A percentile compares a stretch with the other conserved stretches of the same genome.
These are phyloP conservation scores for Strongylocentrotus purpuratus DNA, from an alignment of 35 echinoderm and acorn worm species.

Conservation along the genomic window DNA sequence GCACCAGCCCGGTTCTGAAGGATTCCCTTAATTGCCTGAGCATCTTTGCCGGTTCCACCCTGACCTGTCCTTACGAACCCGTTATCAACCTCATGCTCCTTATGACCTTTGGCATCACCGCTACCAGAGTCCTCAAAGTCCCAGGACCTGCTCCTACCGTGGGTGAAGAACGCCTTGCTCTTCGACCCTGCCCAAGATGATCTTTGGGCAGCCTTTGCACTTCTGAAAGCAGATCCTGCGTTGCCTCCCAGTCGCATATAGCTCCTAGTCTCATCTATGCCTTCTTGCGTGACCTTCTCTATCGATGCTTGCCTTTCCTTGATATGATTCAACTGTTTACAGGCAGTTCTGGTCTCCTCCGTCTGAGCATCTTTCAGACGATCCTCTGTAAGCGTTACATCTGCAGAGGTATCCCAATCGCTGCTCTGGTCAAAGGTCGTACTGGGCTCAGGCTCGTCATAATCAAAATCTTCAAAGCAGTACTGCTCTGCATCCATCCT, in stretches of 20 bases:
- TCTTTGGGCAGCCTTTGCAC: conserved; percentile 26
- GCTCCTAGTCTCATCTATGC: background rate
- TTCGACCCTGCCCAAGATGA: conserved; percentile 31
- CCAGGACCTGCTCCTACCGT: conserved; percentile 22
- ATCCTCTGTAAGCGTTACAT: conserved; percentile 32
- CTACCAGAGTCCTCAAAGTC: background rate
- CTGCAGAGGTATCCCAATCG: conserved; percentile 19
- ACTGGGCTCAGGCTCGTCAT: conserved; percentile 39
- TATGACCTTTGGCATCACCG: background rate
- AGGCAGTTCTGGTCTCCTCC: background rate
- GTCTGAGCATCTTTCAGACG: background rate
- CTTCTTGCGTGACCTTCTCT: background rate
- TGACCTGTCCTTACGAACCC: conserved; percentile 41
- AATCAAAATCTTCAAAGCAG: conserved; percentile 42
- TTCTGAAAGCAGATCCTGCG: background rate
- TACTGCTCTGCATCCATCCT: conserved; percentile 46
- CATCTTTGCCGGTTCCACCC: background rate
- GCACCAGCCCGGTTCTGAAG: conserved; percentile 3
- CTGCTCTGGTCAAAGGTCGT: conserved; percentile 28
- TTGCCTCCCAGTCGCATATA: conserved; percentile 12
- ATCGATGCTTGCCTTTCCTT: background rate
- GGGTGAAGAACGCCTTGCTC: background rate
- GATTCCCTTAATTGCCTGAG: background rate
- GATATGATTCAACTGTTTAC: conserved; percentile 15
- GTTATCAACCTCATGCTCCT: background rate